These are phyloP conservation scores for Ceratotherium simum DNA, from an alignment of 2,113 vertebrate genomes.

Conservation along the genomic window DNA sequence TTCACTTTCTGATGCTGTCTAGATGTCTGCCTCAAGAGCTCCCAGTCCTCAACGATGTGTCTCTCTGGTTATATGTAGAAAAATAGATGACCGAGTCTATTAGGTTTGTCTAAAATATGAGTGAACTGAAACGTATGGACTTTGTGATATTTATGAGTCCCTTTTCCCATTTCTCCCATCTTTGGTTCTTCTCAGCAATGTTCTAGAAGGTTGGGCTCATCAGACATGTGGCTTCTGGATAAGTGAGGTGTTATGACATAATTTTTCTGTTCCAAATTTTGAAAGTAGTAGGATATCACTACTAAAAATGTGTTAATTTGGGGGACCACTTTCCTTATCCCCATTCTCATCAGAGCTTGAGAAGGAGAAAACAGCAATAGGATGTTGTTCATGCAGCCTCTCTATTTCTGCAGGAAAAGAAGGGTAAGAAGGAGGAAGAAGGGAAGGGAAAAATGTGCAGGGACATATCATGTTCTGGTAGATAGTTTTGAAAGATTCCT, in stretches of 20 bases:
- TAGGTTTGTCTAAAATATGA: not conserved
- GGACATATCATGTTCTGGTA: not conserved
- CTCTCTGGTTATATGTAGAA: not conserved
- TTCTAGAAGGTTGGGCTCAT: conserved; percentile 7
- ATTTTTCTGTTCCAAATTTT: conserved; percentile 46
- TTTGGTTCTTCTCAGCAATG: not conserved
- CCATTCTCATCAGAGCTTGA: not conserved
- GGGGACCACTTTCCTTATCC: not conserved
- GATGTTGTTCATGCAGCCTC: not conserved
- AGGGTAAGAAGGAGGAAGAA: not conserved
- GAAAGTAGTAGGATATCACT: not conserved
- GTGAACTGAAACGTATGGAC: not conserved
- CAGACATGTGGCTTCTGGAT: not conserved
- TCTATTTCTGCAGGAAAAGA: not conserved
- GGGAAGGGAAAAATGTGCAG: not conserved
- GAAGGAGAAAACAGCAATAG: not conserved
- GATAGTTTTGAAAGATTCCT: not conserved
- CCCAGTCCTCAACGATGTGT: not conserved
- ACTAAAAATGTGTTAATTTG: not conserved
- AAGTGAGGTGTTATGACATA: not conserved
- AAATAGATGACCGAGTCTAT: not conserved
- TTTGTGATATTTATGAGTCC: not conserved
- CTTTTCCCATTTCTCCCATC: not conserved
- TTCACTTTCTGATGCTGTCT: not conserved
- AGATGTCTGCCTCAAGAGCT: not conserved